Evolutionary conservation across 2,888 invertebrate genomes (phyloP).

Genomic region (Tachina lurida): DNA sequence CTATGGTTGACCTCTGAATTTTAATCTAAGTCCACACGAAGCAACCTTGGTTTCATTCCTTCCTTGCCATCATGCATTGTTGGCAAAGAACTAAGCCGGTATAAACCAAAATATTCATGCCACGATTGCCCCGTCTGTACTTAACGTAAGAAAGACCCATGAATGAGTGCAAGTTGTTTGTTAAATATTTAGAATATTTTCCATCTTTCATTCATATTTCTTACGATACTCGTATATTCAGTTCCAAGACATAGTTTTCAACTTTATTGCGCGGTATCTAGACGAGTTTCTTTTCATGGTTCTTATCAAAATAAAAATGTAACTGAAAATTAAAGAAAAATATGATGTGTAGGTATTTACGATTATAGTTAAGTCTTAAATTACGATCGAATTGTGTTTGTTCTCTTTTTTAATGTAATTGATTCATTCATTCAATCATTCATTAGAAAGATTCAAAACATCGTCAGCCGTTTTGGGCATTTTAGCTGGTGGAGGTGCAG

Average conservation of each 20-base stretch:
- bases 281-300: slow-evolving; percentile 8
- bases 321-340: slow-evolving; percentile 36
- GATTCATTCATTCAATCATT: slow-evolving; percentile 74
- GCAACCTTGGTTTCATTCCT: too few species aligned
- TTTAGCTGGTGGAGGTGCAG: slow-evolving; percentile 85
- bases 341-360: not conserved
- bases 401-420: not conserved
- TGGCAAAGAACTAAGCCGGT: too few species aligned
- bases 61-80: too few species aligned
- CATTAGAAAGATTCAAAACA: slow-evolving; percentile 81
- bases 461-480: slow-evolving; percentile 84
- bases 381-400: slow-evolving; percentile 33
- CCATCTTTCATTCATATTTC: not conserved
- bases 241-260: not conserved
- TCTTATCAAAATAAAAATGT: slow-evolving; percentile 46
- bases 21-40: too few species aligned
- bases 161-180: not conserved
- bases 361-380: slow-evolving; percentile 17
- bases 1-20: too few species aligned
- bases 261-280: slow-evolving; percentile 22
- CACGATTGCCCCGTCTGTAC: too few species aligned
- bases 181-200: not conserved
- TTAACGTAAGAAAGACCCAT: not conserved
- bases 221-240: not conserved
- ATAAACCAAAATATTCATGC: too few species aligned